Conservation (phyloP, 1,140 invertebrate species). For the Goniozus legneri region DNA sequence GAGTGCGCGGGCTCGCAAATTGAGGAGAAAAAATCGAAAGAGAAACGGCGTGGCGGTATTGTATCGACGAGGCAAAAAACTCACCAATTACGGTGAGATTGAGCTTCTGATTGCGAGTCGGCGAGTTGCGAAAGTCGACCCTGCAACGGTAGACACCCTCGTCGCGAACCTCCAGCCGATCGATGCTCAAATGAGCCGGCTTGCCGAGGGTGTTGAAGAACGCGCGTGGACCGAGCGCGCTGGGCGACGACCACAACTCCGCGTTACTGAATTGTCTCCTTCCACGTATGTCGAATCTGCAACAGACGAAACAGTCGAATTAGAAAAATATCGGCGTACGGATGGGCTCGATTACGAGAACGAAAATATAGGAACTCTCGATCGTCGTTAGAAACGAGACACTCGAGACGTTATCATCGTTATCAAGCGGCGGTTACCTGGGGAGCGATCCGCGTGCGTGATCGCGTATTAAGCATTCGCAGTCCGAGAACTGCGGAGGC, state of each 20-base stretch:
- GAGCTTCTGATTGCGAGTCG: constrained; percentile 56
- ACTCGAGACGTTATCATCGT: too few species aligned
- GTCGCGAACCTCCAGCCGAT: constrained; percentile 51
- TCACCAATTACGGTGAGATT: constrained; percentile 61
- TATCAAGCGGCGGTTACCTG: constrained; percentile 5
- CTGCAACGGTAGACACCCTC: constrained; percentile 59
- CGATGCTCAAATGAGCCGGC: constrained; percentile 55
- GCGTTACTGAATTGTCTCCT: constrained; percentile 35
- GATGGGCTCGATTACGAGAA: too few species aligned
- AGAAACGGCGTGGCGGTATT: too few species aligned
- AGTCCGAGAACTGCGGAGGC: constrained; percentile 1
- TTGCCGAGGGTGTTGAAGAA: constrained; percentile 50
- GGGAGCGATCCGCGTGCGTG: constrained; percentile 30
- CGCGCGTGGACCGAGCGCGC: constrained; percentile 45
- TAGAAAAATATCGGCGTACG: too few species aligned
- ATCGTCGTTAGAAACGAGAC: too few species aligned
- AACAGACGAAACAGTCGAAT: constrained; percentile 5
- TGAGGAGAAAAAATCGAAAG: too few species aligned
- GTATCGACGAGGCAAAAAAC: constrained; percentile 14
- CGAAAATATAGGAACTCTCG: too few species aligned
- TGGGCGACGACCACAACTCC: constrained; percentile 47
- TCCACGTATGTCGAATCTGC: constrained; percentile 50
- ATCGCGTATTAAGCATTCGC: constrained; percentile 40
- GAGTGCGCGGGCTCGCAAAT: too few species aligned
- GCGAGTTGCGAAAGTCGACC: constrained; percentile 60